These are phyloP conservation scores for Carcharodon carcharias DNA, from an alignment of 2,797 vertebrate species.

Conservation along the genomic window DNA sequence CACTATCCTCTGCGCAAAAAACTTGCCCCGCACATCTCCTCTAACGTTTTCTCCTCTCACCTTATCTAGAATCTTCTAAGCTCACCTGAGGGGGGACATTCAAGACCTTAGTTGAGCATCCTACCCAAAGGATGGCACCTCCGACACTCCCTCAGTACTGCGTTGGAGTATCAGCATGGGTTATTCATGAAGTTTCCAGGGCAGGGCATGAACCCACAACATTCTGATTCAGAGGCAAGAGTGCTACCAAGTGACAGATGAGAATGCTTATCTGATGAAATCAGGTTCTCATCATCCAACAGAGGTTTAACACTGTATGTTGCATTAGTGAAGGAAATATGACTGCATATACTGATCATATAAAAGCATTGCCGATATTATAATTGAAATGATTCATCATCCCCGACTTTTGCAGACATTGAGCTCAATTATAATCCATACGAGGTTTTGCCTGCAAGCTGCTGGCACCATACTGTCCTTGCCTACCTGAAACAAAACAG, in stretches of 20 bases:
- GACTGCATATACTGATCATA: background rate
- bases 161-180: background rate
- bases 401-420: conserved; percentile 17
- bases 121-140: background rate
- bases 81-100: background rate
- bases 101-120: background rate
- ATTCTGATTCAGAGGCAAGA: background rate
- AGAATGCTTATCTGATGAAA: background rate
- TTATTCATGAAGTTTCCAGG: background rate
- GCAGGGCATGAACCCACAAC: background rate
- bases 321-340: background rate
- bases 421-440: conserved; percentile 25
- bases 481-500: conserved; percentile 1
- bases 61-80: background rate
- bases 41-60: too few relatives aligned
- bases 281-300: background rate
- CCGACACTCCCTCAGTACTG: background rate
- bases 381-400: conserved; percentile 32
- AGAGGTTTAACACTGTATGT: background rate
- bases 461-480: background rate
- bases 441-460: background rate
- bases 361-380: background rate
- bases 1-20: too few relatives aligned
- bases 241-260: background rate
- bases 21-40: too few relatives aligned